Conservation (phyloP, 2,888 invertebrate genomes). For the Tenthredo distinguenda region DNA sequence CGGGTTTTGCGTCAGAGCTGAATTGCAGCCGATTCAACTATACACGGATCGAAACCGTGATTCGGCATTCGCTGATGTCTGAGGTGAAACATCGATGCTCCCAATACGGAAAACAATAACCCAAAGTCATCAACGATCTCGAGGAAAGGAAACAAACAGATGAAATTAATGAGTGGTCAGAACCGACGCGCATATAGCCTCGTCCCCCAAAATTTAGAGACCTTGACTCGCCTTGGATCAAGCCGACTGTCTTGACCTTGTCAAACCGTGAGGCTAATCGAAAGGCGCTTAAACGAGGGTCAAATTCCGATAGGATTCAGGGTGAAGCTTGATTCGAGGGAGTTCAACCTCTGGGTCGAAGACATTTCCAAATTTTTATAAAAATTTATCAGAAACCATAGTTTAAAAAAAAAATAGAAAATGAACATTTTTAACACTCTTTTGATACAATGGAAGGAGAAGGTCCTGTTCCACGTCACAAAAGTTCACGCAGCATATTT, state of each 20-base stretch:
- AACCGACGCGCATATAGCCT: neutral
- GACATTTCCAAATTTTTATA: neutral
- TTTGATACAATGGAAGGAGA: too few species aligned
- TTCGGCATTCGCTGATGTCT: neutral
- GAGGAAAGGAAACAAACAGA: neutral
- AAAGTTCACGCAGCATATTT: neutral
- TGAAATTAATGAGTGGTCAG: neutral
- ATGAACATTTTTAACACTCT: too few species aligned
- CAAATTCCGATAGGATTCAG: constrained; percentile 6
- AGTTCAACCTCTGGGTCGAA: neutral
- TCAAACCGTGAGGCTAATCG: neutral
- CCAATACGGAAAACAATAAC: neutral
- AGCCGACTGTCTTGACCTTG: neutral
- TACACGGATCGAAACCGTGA: neutral
- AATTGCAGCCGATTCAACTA: neutral
- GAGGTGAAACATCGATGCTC: neutral
- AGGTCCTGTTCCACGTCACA: neutral
- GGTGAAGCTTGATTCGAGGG: neutral
- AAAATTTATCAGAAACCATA: neutral
- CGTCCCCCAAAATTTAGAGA: neutral
- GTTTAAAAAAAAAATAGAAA: too few species aligned
- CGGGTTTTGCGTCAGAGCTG: neutral
- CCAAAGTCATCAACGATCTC: neutral
- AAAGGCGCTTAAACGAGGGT: neutral
- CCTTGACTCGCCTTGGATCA: constrained; percentile 13